Conservation (phyloP, 1,140 invertebrate species). For the Maniola jurtina region DNA sequence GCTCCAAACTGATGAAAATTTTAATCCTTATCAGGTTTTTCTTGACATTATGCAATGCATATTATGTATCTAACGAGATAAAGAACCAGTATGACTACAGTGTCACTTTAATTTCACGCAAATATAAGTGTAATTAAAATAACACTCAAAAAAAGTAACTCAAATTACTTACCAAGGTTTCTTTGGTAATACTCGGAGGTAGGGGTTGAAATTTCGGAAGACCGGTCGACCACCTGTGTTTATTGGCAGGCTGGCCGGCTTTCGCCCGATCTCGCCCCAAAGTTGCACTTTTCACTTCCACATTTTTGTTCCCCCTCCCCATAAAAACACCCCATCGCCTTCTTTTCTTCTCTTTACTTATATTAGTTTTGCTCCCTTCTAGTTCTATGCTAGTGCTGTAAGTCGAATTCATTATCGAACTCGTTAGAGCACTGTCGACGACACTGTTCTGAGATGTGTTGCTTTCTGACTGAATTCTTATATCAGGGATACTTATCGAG, state of each 20-base stretch:
- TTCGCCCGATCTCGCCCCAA: conserved; percentile 80
- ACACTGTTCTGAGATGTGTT: conserved; percentile 39
- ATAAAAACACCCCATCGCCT: conserved; percentile 82
- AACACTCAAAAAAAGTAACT: background rate
- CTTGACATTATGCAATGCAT: no score
- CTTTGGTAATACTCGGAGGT: conserved; percentile 86
- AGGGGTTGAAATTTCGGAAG: conserved; percentile 83
- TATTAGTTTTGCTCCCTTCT: conserved; percentile 47
- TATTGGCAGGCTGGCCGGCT: conserved; percentile 72
- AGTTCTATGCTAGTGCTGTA: conserved; percentile 45
- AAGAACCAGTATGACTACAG: no score
- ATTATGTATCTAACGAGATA: no score
- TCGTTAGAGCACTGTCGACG: conserved; percentile 52
- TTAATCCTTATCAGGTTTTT: no score
- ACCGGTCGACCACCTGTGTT: conserved; percentile 84
- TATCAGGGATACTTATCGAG: conserved; percentile 60
- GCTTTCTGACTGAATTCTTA: conserved; percentile 38
- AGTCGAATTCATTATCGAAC: conserved; percentile 40
- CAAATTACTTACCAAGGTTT: conserved; percentile 82
- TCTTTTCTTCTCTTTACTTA: conserved; percentile 80
- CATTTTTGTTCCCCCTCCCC: conserved; percentile 77
- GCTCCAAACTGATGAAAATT: no score
- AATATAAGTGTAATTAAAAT: no score
- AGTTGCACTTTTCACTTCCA: conserved; percentile 82
- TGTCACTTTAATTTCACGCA: no score